phyloP scores from a whole-genome alignment of 2,888 invertebrate genomes.

The Athalia circularis region DNA sequence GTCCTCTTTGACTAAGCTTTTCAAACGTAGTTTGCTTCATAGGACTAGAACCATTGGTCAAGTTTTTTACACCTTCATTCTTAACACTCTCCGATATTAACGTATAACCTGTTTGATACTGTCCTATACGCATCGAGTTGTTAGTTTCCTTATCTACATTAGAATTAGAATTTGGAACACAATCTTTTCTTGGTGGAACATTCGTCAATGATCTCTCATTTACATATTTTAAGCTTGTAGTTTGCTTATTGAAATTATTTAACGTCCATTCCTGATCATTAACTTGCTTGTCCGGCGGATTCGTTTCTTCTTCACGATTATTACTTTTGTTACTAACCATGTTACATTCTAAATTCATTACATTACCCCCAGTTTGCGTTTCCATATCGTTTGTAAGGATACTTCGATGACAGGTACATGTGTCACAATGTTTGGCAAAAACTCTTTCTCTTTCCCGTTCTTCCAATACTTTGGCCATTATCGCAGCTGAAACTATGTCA shows the following conservation, averaged over 20 bases:
- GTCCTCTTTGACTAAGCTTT: neutral
- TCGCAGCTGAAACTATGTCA: conserved; percentile 89
- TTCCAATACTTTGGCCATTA: conserved; percentile 93
- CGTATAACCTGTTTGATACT: too few relatives aligned
- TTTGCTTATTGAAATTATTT: too few relatives aligned
- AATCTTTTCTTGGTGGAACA: too few relatives aligned
- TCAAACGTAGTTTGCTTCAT: conserved; percentile 24
- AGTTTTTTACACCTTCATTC: neutral
- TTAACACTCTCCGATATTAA: neutral
- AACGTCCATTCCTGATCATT: too few relatives aligned
- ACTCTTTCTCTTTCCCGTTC: conserved; percentile 88
- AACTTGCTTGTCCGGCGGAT: too few relatives aligned
- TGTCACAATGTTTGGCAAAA: conserved; percentile 88
- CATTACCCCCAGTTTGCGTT: conserved; percentile 62
- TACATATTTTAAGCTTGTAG: too few relatives aligned
- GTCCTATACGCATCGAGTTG: too few relatives aligned
- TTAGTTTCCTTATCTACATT: too few relatives aligned
- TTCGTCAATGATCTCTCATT: too few relatives aligned
- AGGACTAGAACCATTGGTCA: conserved; percentile 1
- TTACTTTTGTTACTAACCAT: too few relatives aligned
- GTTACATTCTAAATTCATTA: neutral
- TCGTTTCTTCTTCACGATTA: too few relatives aligned
- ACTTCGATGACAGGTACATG: conserved; percentile 81
- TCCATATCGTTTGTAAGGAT: conserved; percentile 68
- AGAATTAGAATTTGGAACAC: too few relatives aligned